Conservation (phyloP, 2,888 invertebrate species). For the Dendrolimus houi region DNA sequence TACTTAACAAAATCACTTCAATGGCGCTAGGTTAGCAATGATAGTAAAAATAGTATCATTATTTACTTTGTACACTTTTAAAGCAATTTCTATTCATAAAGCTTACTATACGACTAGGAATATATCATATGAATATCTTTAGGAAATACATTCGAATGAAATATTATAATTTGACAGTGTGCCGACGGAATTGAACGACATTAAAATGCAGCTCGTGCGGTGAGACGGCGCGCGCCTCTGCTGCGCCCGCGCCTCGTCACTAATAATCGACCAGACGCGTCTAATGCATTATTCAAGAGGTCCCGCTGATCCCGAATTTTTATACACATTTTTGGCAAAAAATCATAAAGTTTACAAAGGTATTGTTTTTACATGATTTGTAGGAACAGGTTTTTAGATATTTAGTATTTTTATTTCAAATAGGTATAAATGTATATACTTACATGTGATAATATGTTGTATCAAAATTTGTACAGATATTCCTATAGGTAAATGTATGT, state of each 20-base stretch:
- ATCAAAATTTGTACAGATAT: too few species aligned
- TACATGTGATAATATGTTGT: too few species aligned
- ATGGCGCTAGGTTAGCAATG: not conserved
- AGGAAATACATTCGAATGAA: slow-evolving; percentile 42
- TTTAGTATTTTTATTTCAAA: too few species aligned
- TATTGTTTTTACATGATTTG: too few species aligned
- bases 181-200: slow-evolving; percentile 43
- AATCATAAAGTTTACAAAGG: not conserved
- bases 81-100: slow-evolving; percentile 20
- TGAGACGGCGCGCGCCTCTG: slow-evolving; percentile 19
- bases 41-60: too few species aligned
- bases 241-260: slow-evolving; percentile 47
- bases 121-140: slow-evolving; percentile 41
- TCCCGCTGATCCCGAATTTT: slow-evolving; percentile 45
- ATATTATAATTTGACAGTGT: slow-evolving; percentile 48
- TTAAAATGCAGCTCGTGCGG: slow-evolving; percentile 72
- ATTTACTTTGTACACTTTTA: too few species aligned
- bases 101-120: slow-evolving; percentile 23
- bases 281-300: slow-evolving; percentile 63
- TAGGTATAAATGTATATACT: too few species aligned
- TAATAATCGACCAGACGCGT: slow-evolving; percentile 53
- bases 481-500: too few species aligned
- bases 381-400: too few species aligned
- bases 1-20: slow-evolving; percentile 1
- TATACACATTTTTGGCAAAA: slow-evolving; percentile 1